Conservation (phyloP, 2,797 vertebrate genomes). For the Craterocephalus amniculus region DNA sequence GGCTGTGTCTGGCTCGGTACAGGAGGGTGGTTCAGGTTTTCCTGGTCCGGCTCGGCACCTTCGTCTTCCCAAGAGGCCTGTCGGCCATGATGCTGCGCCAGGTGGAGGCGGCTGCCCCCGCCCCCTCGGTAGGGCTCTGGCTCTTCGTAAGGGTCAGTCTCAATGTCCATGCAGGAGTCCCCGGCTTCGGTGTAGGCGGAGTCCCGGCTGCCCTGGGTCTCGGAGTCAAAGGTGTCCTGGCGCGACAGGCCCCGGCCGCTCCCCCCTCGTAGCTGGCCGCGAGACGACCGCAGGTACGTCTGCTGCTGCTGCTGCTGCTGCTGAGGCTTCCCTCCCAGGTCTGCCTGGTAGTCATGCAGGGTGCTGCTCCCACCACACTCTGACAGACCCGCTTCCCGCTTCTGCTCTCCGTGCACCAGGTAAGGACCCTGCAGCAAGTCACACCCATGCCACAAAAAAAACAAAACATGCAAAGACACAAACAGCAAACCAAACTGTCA, state of each 20-base stretch:
- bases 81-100: conserved; percentile 79
- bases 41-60: conserved; percentile 87
- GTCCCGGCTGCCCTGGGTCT: conserved; percentile 92
- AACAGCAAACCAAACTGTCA: conserved; percentile 65
- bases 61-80: conserved; percentile 90
- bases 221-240: conserved; percentile 95
- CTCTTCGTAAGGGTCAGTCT: conserved; percentile 94
- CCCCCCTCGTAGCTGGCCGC: conserved; percentile 79
- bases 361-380: conserved; percentile 81
- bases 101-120: conserved; percentile 77
- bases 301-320: conserved; percentile 80
- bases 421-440: conserved; percentile 88
- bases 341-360: conserved; percentile 86
- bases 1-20: conserved; percentile 75
- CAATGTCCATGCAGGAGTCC: conserved; percentile 95
- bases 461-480: conserved; percentile 45
- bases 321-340: conserved; percentile 82
- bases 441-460: conserved; percentile 63
- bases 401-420: conserved; percentile 91
- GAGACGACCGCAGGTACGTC: conserved; percentile 79
- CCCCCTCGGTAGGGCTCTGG: conserved; percentile 85
- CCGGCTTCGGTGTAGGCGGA: conserved; percentile 93
- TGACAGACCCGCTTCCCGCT: conserved; percentile 83
- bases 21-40: conserved; percentile 87
- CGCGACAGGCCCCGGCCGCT: conserved; percentile 86